Percentiles rank a stretch among this genome's conserved stretches.
These are phyloP conservation scores for Oreochromis spilurus DNA, from an alignment of 2,113 vertebrate genomes.

Conservation along the genomic window DNA sequence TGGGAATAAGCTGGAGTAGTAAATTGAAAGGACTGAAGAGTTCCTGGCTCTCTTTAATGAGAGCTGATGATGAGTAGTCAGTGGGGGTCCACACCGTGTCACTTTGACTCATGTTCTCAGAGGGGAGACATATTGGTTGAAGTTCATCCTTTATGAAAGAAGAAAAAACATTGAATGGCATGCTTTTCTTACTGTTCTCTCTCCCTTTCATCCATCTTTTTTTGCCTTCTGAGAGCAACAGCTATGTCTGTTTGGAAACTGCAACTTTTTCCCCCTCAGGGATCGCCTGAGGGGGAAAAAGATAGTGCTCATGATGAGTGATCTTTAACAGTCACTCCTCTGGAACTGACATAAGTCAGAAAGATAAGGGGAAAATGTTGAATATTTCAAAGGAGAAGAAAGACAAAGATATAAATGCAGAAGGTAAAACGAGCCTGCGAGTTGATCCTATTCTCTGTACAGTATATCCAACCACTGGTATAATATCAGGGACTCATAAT, in stretches of 20 bases:
- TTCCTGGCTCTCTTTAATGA: conserved; percentile 36
- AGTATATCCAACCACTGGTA: neutral
- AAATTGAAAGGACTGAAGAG: conserved; percentile 29
- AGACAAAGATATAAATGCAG: neutral
- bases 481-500: neutral
- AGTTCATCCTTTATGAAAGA: neutral
- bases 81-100: neutral
- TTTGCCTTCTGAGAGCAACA: neutral
- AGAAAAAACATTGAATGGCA: neutral
- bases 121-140: neutral
- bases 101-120: conserved; percentile 20
- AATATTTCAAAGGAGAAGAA: conserved; percentile 57
- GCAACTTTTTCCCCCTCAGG: neutral
- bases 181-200: neutral
- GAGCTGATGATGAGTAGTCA: conserved; percentile 7
- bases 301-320: conserved; percentile 46
- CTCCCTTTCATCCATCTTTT: neutral
- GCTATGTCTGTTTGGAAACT: neutral
- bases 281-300: conserved; percentile 47
- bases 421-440: neutral
- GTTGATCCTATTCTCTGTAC: neutral
- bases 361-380: conserved; percentile 45
- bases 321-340: conserved; percentile 56
- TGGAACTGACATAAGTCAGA: conserved; percentile 35
- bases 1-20: neutral